Conservation (phyloP, 2,797 vertebrate genomes). For the Etheostoma nigrum region DNA sequence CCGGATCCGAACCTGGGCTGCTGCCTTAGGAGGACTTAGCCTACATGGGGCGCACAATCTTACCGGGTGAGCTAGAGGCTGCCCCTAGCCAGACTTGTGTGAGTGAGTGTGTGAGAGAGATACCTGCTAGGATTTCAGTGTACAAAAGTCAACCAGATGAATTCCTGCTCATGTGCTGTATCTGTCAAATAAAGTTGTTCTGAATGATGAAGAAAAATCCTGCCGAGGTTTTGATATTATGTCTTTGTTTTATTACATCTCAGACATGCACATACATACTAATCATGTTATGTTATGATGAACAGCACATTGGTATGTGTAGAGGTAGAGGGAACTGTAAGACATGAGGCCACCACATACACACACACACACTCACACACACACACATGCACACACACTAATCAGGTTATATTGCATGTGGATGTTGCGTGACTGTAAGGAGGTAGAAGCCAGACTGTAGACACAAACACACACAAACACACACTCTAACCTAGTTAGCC, state of each 20-base stretch:
- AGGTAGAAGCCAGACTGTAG: constrained; percentile 2
- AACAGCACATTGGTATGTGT: neutral
- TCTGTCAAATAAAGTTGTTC: constrained; percentile 3
- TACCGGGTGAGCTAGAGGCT: no score
- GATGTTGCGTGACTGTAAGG: constrained; percentile 13
- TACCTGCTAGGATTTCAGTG: neutral
- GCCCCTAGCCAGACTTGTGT: neutral
- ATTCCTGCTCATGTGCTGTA: neutral
- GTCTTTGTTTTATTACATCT: constrained; percentile 32
- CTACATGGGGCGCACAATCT: no score
- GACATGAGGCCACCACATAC: neutral
- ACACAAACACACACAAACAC: constrained; percentile 18
- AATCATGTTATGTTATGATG: constrained; percentile 10
- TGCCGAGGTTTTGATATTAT: neutral
- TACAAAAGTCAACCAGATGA: neutral
- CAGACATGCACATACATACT: neutral
- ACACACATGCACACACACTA: constrained; percentile 21
- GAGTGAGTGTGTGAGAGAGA: neutral
- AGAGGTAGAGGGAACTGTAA: neutral
- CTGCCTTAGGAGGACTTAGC: no score
- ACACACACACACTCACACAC: constrained; percentile 3
- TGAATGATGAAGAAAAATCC: neutral
- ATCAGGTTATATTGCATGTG: constrained; percentile 29
- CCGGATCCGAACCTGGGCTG: no score
- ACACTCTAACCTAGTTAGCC: constrained; percentile 15